phyloP scores from a whole-genome alignment of 2,113 vertebrate species.

The Takifugu flavidus region DNA sequence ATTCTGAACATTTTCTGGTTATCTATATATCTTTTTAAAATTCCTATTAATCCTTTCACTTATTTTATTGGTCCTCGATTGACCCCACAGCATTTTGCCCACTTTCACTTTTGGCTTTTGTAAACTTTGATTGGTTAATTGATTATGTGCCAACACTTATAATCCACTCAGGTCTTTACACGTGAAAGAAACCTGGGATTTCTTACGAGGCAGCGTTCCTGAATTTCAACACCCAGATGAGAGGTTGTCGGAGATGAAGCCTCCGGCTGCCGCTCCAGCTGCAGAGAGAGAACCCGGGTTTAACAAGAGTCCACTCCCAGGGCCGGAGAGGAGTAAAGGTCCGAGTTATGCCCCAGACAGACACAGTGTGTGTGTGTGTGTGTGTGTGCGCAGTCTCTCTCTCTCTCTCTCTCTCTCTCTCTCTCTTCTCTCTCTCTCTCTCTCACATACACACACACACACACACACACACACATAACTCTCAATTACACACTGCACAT shows the following conservation, averaged over 20 bases:
- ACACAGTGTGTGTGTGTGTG: neutral
- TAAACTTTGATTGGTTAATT: neutral
- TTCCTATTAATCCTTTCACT: too few species aligned
- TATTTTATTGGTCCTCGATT: too few species aligned
- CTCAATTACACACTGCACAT: conserved; percentile 37
- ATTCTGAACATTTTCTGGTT: too few species aligned
- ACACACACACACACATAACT: conserved; percentile 1
- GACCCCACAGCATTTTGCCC: too few species aligned
- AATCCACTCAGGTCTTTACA: conserved; percentile 66
- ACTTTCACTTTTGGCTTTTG: neutral
- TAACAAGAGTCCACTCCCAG: conserved; percentile 34
- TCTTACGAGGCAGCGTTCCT: conserved; percentile 79
- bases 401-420: too few species aligned
- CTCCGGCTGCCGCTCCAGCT: conserved; percentile 27
- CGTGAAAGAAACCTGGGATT: conserved; percentile 77
- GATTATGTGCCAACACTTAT: neutral
- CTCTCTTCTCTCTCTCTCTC: too few species aligned
- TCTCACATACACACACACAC: neutral
- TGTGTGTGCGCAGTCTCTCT: neutral
- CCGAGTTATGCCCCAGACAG: conserved; percentile 14
- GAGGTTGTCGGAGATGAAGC: conserved; percentile 47
- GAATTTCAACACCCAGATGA: conserved; percentile 74
- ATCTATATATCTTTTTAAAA: too few species aligned
- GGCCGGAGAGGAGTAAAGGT: conserved; percentile 73
- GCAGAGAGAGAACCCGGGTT: conserved; percentile 46